phyloP scores from a whole-genome alignment of 2,888 invertebrate genomes.

The Agrypnus murinus region DNA sequence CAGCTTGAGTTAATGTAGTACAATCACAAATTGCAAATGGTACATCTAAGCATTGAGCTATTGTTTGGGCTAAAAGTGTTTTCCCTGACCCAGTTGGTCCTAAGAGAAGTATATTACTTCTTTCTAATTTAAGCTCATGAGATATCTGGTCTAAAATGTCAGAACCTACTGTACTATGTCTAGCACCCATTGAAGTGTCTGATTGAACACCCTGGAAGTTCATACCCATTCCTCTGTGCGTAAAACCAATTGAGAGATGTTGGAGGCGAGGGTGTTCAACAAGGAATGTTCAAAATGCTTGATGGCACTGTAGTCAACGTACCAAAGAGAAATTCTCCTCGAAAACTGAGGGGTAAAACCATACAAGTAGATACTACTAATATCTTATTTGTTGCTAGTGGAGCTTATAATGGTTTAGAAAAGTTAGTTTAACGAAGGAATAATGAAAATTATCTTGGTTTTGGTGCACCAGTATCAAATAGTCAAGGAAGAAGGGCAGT shows the following conservation, averaged over 20 bases:
- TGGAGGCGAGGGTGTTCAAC: conserved; percentile 99
- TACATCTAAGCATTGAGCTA: conserved; percentile 97
- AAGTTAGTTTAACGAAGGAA: conserved; percentile 89
- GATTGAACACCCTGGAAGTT: conserved; percentile 70
- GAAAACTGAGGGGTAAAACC: conserved; percentile 95
- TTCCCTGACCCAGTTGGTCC: conserved; percentile 99
- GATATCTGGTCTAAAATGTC: conserved; percentile 88
- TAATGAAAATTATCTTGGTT: conserved; percentile 94
- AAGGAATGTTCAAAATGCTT: conserved; percentile 97
- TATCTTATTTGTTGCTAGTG: conserved; percentile 98
- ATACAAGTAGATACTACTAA: conserved; percentile 99
- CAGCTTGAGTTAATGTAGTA: conserved; percentile 95
- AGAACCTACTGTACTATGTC: conserved; percentile 74
- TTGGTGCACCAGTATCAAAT: conserved; percentile 87
- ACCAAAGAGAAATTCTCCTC: conserved; percentile 93
- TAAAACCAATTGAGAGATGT: conserved; percentile 97
- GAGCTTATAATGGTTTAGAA: conserved; percentile 98
- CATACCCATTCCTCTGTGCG: conserved; percentile 76
- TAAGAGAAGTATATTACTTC: conserved; percentile 95
- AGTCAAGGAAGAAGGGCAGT: conserved; percentile 89
- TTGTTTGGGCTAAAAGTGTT: conserved; percentile 96
- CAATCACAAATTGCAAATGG: conserved; percentile 99
- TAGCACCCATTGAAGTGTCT: conserved; percentile 59
- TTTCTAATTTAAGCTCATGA: conserved; percentile 91
- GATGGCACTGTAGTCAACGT: conserved; percentile 99